Evolutionary conservation across 2,888 invertebrate species (phyloP), one percentile per base, ranked within the genome.

Genomic region (Rhopalosiphum nymphaeae): DNA sequence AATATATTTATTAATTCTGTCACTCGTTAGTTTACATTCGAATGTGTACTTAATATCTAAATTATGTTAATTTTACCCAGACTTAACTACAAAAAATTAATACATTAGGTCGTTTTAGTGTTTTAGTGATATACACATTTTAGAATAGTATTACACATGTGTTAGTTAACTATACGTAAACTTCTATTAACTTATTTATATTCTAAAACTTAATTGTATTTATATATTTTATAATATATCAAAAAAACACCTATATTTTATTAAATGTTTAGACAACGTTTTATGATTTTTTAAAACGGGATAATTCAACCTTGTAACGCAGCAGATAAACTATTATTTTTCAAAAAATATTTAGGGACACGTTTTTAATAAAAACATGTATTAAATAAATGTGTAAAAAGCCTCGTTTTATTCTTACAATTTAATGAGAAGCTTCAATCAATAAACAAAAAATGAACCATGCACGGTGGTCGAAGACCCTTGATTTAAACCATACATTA

Each of bases 31-130:
- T 78, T 9, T 36, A 78, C 7, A 9, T 42, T 78, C 36, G 36
- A 78, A 36, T 78, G 78, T 78, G 78, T 78, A 21, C 36, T 78
- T 78, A 78, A 78, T 78, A 78, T 36, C 78, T 78, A 78, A 78
- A 78, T 78, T 78, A 78, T 78, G 78, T 78, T 78, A 78, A 78
- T 78, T 78, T 78, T 21, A 78, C 21, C 21, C 78, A 78, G 36
- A 36, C 21, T 78, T 21, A 21, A 36, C 36, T 25, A 78, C 21
- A 78, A 78, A 36, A 67, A 78, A 36, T 36, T 2, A 78, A 78
- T 78, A 36, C 9, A 36, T 36, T 78, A 36, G 7, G 78, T 78
- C 36, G 21, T 78, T 78, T 78, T 78, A 78, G 36, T 36, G 21
- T 78, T 78, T 78, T 78, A 78, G 36, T 36, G 16, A 78, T 78